Conservation (phyloP, 2,797 vertebrate species). For the Acanthurus lineatus region DNA sequence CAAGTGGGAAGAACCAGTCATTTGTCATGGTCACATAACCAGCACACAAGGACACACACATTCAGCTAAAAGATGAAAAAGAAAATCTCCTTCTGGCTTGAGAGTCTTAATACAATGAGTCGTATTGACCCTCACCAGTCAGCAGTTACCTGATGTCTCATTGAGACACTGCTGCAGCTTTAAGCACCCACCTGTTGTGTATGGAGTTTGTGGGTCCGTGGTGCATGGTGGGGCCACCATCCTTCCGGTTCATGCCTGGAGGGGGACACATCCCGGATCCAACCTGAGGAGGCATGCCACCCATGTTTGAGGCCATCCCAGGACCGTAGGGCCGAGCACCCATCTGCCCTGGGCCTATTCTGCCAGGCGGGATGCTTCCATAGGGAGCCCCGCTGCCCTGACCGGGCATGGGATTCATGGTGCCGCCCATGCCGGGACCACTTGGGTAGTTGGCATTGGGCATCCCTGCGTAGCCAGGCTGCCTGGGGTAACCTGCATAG, state of each 20-base stretch:
- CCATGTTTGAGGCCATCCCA: slow-evolving; percentile 83
- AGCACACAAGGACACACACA: slow-evolving; percentile 8
- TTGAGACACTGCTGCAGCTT: not conserved
- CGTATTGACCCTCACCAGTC: slow-evolving; percentile 13
- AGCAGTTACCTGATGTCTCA: slow-evolving; percentile 3
- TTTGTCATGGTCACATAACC: slow-evolving; percentile 49
- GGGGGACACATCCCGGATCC: slow-evolving; percentile 89
- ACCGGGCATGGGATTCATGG: slow-evolving; percentile 90
- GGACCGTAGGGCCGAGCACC: slow-evolving; percentile 89
- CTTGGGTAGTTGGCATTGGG: slow-evolving; percentile 95
- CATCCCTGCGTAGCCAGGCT: slow-evolving; percentile 96
- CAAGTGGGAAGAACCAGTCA: slow-evolving; percentile 51
- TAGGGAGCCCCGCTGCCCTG: slow-evolving; percentile 92
- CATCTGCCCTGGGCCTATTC: slow-evolving; percentile 94
- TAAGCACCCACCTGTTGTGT: slow-evolving; percentile 91
- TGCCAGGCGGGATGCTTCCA: slow-evolving; percentile 90
- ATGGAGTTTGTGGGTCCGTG: slow-evolving; percentile 94
- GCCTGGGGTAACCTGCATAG: slow-evolving; percentile 92
- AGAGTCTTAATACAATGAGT: not conserved
- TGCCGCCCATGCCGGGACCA: slow-evolving; percentile 46
- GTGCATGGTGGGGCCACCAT: slow-evolving; percentile 94
- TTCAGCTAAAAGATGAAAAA: not conserved
- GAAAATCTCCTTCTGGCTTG: slow-evolving; percentile 2
- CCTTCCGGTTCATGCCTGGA: slow-evolving; percentile 94
- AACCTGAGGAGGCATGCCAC: slow-evolving; percentile 93